Conservation (phyloP, 2,888 invertebrate genomes). For the Zeuzera pyrina region DNA sequence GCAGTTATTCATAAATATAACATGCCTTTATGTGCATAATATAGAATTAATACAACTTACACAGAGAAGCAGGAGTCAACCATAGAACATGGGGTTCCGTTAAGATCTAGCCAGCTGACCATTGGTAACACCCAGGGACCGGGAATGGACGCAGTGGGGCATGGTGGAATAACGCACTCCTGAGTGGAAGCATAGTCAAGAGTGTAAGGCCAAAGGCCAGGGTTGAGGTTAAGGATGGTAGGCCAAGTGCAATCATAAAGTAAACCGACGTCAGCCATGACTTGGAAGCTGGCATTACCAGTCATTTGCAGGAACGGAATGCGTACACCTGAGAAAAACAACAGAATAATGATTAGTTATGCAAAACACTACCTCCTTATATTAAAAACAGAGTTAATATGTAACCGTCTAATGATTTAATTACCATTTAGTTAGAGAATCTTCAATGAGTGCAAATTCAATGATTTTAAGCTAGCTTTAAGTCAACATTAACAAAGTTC, state of each 20-base stretch:
- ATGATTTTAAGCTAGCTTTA: no score
- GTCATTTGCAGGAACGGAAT: slow-evolving; percentile 51
- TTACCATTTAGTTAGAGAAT: no score
- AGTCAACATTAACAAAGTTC: no score
- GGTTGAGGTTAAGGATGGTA: slow-evolving; percentile 29
- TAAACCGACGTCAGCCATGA: slow-evolving; percentile 48
- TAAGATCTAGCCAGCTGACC: slow-evolving; percentile 45
- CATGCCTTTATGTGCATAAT: no score
- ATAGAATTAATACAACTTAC: no score
- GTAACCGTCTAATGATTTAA: no score
- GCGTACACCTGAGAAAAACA: slow-evolving; percentile 23
- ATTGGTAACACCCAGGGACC: slow-evolving; percentile 75
- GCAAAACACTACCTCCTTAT: no score
- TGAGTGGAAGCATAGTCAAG: slow-evolving; percentile 60
- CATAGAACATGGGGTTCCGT: slow-evolving; percentile 53
- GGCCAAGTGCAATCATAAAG: slow-evolving; percentile 71
- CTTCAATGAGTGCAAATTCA: no score
- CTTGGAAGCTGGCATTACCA: slow-evolving; percentile 59
- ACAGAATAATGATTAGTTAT: neutral
- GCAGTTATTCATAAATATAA: neutral
- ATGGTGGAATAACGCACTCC: slow-evolving; percentile 54
- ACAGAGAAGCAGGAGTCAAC: slow-evolving; percentile 48
- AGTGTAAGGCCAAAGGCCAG: slow-evolving; percentile 73
- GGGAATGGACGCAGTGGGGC: slow-evolving; percentile 56
- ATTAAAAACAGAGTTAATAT: no score